phyloP scores from a whole-genome alignment of 2,888 invertebrate genomes.

The Bellardia bayeri region DNA sequence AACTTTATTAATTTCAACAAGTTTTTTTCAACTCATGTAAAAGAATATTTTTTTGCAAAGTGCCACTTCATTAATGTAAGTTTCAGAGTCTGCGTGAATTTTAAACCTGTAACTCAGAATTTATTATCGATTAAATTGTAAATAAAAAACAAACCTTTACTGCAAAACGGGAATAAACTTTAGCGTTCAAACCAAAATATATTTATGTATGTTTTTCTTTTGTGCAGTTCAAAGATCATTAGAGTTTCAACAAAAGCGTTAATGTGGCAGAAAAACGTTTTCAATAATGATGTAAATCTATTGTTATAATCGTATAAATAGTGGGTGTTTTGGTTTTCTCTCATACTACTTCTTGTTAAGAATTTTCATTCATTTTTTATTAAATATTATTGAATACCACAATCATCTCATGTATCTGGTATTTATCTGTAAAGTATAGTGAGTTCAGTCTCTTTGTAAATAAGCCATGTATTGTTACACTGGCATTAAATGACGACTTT shows the following conservation, averaged over 20 bases:
- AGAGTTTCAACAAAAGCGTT: conserved; percentile 67
- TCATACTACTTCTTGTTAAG: background rate
- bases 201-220: conserved; percentile 8
- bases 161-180: conserved; percentile 31
- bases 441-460: conserved; percentile 3
- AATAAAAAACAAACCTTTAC: background rate
- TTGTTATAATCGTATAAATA: conserved; percentile 51
- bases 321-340: conserved; percentile 36
- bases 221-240: conserved; percentile 34
- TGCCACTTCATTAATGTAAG: conserved; percentile 34
- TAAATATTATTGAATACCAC: background rate
- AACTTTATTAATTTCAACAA: conserved; percentile 57
- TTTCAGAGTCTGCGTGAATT: conserved; percentile 25
- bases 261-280: conserved; percentile 71
- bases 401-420: conserved; percentile 11
- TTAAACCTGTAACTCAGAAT: conserved; percentile 32
- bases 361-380: background rate
- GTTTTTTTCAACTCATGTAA: background rate
- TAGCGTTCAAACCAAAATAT: conserved; percentile 8
- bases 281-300: conserved; percentile 70
- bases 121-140: conserved; percentile 33
- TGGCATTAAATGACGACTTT: conserved; percentile 52
- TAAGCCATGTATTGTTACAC: conserved; percentile 41
- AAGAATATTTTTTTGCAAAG: background rate
- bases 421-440: conserved; percentile 20